Conservation (phyloP, 1,140 invertebrate genomes). For the Panagrolaimus sp. region DNA sequence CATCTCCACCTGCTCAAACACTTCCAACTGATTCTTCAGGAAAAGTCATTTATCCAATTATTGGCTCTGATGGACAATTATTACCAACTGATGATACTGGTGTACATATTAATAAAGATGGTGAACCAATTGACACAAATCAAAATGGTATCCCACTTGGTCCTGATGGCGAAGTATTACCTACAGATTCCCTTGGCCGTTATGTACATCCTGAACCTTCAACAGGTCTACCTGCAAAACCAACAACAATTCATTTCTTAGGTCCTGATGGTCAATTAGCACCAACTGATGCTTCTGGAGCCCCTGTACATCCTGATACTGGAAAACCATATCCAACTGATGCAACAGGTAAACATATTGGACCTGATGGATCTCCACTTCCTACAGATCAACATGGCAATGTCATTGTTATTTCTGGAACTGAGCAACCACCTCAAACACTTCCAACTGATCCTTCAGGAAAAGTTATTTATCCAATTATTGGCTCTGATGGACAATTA, state of each 20-base stretch:
- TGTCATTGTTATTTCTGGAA: background rate
- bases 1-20: too few relatives aligned
- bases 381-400: slow-evolving; percentile 40
- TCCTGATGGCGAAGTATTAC: slow-evolving; percentile 21
- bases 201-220: slow-evolving; percentile 6
- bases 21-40: slow-evolving; percentile 27
- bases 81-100: slow-evolving; percentile 35
- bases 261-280: slow-evolving; percentile 4
- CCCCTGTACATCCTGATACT: background rate
- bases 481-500: background rate
- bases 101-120: slow-evolving; percentile 27
- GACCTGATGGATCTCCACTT: slow-evolving; percentile 33
- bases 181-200: slow-evolving; percentile 8
- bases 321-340: slow-evolving; percentile 45
- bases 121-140: slow-evolving; percentile 3
- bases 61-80: slow-evolving; percentile 35
- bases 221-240: background rate
- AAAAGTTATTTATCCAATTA: background rate
- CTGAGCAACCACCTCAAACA: background rate
- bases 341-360: slow-evolving; percentile 29
- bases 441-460: background rate
- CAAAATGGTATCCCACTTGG: slow-evolving; percentile 14
- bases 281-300: background rate
- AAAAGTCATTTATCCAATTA: slow-evolving; percentile 25
- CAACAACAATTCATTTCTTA: background rate